Percentiles rank a stretch among this genome's conserved stretches.
These are phyloP conservation scores for Furcifer pardalis DNA, from an alignment of 2,797 vertebrate genomes.

Conservation along the genomic window DNA sequence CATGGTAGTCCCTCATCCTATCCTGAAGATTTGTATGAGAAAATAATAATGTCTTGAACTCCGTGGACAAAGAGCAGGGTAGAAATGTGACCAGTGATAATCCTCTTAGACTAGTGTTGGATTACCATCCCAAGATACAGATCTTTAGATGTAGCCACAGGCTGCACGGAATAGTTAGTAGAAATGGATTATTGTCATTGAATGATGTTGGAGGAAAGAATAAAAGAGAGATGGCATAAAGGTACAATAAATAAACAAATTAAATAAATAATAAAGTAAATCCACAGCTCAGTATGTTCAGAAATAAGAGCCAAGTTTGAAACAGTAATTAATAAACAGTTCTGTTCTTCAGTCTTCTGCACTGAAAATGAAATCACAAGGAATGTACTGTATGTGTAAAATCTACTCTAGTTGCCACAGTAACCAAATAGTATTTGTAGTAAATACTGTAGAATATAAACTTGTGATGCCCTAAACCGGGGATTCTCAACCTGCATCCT, in stretches of 20 bases:
- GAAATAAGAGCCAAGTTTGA: neutral
- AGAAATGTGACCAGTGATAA: neutral
- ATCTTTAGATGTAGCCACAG: neutral
- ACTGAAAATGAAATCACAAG: neutral
- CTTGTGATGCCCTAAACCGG: neutral
- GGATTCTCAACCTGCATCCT: too few species aligned
- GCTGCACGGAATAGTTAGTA: neutral
- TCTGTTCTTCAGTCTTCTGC: neutral
- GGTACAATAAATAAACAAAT: too few species aligned
- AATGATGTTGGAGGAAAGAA: neutral
- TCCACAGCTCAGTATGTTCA: neutral
- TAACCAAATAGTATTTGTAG: neutral
- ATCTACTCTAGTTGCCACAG: neutral
- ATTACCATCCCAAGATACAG: neutral
- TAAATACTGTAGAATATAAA: neutral
- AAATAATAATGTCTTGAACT: neutral
- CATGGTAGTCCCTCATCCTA: neutral
- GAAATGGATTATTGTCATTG: neutral
- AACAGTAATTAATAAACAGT: neutral
- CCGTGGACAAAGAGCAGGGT: neutral
- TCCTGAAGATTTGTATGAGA: neutral
- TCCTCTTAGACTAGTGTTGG: neutral
- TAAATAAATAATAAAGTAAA: too few species aligned
- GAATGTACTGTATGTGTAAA: neutral
- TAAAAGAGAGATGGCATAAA: neutral